Evolutionary conservation across 2,113 vertebrate genomes (phyloP).

Genomic region (Agapornis roseicollis): DNA sequence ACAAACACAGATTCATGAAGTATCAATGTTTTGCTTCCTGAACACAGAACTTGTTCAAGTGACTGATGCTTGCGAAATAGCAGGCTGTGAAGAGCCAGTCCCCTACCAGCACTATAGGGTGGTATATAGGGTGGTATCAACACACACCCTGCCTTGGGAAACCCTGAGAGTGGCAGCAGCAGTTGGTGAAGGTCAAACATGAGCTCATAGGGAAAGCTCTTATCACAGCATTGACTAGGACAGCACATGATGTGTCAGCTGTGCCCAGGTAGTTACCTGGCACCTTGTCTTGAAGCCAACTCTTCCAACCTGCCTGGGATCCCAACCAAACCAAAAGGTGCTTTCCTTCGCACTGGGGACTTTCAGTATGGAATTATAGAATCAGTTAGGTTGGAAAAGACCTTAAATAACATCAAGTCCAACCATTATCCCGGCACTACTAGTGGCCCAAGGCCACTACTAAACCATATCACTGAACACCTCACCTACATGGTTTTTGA

Average conservation of each 20-base stretch:
- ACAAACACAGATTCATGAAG: neutral
- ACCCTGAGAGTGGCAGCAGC: neutral
- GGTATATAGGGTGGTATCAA: neutral
- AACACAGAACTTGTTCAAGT: neutral
- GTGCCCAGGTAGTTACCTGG: neutral
- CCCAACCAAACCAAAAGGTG: neutral
- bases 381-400: neutral
- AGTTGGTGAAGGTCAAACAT: neutral
- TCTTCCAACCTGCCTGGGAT: neutral
- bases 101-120: neutral
- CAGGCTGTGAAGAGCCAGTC: neutral
- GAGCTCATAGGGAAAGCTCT: neutral
- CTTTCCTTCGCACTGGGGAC: neutral
- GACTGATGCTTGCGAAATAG: neutral
- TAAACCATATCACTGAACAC: neutral
- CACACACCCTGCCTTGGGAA: neutral
- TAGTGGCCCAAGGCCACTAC: neutral
- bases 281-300: neutral
- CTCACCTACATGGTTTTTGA: neutral
- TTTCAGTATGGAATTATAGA: neutral
- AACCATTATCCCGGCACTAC: neutral
- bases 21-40: conserved; percentile 9
- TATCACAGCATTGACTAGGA: neutral
- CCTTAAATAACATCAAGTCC: neutral
- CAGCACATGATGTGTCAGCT: neutral